Evolutionary conservation across 2,888 invertebrate genomes (phyloP), one percentile per base, ranked within the genome.

Genomic region (Seladonia tumulorum): DNA sequence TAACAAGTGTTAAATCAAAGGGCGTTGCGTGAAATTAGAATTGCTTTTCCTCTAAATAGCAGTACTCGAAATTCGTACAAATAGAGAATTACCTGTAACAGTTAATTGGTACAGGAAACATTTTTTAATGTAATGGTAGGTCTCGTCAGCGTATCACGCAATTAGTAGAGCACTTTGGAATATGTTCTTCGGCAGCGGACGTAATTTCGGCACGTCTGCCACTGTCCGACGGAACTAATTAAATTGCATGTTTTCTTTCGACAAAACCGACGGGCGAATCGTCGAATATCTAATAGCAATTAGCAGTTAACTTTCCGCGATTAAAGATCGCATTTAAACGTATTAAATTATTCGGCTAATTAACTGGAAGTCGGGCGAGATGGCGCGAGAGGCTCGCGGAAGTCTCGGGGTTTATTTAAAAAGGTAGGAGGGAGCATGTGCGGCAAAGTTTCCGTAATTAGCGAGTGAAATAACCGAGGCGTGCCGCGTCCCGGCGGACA

Each of bases 391-490:
- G n/a, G 1, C 4, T n/a, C n/a, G n/a, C 57, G n/a, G n/a, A 57
- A n/a, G 57, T 57, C 39, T 5, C 42, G n/a, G 14, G n/a, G 42
- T 70, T 39, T 14, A 5, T 70, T 70, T 70, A 42, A 70, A 70
- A 70, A 70, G 39, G n/a, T 35, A n/a, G 42, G 42, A 10, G 42
- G 14, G 18, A 29, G n/a, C 29, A 22, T 45, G 42, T 45, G 25
- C 39, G 39, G 35, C n/a, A 16, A 73, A 45, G 63, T 47, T 16
- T 14, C 66, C 60, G 22, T 73, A 73, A 82, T 75, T 81, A 68
- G 39, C n/a, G 35, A 72, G 16, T 71, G 39, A 49, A 81, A 79
- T 70, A 72, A 81, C 35, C 47, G 45, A 39, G 45, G 16, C 81
- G 5, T 42, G 53, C 66, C 25, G 49, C 18, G 70, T 22, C n/a